phyloP scores from a whole-genome alignment of 2,888 invertebrate species.

The Lithophane ornitopus region DNA sequence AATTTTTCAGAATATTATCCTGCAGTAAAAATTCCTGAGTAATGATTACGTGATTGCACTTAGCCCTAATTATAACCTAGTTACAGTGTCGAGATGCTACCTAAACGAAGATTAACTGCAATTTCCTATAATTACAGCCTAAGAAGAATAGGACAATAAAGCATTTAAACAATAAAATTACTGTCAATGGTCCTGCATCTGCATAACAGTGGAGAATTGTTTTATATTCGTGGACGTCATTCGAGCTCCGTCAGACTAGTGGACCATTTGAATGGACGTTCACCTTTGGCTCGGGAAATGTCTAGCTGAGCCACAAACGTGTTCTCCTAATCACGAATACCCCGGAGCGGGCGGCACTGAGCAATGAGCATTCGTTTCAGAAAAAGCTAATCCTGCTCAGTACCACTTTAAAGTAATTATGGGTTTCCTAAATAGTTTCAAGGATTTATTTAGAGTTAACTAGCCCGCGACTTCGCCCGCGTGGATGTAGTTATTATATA shows the following conservation, averaged over 20 bases:
- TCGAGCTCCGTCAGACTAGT: conserved; percentile 36
- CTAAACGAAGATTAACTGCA: conserved; percentile 27
- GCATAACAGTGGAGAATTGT: conserved; percentile 33
- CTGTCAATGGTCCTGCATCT: conserved; percentile 36
- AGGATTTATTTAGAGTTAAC: neutral
- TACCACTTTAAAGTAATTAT: neutral
- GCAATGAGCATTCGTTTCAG: conserved; percentile 17
- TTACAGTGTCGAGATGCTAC: conserved; percentile 25
- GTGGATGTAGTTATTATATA: too few relatives aligned
- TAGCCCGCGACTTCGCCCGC: too few relatives aligned
- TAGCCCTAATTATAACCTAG: conserved; percentile 32
- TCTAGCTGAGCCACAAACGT: conserved; percentile 53
- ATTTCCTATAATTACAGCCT: conserved; percentile 48
- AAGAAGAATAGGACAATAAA: conserved; percentile 47
- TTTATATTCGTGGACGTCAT: conserved; percentile 32
- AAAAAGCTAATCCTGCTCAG: conserved; percentile 18
- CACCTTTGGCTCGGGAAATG: conserved; percentile 60
- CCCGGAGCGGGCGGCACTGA: conserved; percentile 37
- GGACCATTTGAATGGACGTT: conserved; percentile 61
- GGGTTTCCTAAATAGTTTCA: neutral
- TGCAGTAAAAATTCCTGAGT: neutral
- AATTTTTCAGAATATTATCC: conserved; percentile 13
- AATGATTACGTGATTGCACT: conserved; percentile 24
- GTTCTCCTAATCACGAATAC: conserved; percentile 57
- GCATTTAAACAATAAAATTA: conserved; percentile 44